A percentile compares a stretch with the other conserved stretches of the same genome.
Conservation (phyloP, 2,113 vertebrate species). For the Cranoglanis bouderius region DNA sequence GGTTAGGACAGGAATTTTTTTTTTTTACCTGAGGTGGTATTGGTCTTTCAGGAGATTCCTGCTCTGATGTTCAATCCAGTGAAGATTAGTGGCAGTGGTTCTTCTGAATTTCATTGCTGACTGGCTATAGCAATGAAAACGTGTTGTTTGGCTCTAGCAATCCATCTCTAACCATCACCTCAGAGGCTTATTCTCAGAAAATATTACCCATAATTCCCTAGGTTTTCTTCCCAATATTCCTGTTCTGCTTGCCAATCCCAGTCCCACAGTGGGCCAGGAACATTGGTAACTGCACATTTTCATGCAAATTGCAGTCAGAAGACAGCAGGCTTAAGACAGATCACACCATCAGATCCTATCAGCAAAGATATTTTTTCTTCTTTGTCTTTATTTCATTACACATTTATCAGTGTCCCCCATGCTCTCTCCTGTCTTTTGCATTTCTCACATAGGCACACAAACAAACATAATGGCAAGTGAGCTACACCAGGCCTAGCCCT, state of each 20-base stretch:
- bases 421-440: background rate
- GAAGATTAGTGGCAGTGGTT: conserved; percentile 20
- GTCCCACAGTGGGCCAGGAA: background rate
- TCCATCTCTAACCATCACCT: conserved; percentile 30
- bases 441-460: conserved; percentile 15
- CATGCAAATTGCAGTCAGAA: conserved; percentile 37
- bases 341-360: conserved; percentile 45
- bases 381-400: conserved; percentile 42
- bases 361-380: conserved; percentile 40
- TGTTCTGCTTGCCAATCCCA: conserved; percentile 22
- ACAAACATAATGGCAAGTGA: conserved; percentile 1
- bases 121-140: conserved; percentile 31
- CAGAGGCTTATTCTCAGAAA: conserved; percentile 43
- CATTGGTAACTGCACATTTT: conserved; percentile 43
- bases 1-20: conserved; percentile 6
- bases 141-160: conserved; percentile 40
- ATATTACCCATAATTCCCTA: conserved; percentile 36
- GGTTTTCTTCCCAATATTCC: conserved; percentile 31
- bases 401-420: conserved; percentile 22
- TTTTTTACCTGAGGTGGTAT: conserved; percentile 5
- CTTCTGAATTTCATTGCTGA: conserved; percentile 19
- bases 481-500: background rate
- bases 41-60: conserved; percentile 42
- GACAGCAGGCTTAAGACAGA: conserved; percentile 40
- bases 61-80: conserved; percentile 43